Conservation (phyloP, 2,113 vertebrate species). For the Otis tarda region DNA sequence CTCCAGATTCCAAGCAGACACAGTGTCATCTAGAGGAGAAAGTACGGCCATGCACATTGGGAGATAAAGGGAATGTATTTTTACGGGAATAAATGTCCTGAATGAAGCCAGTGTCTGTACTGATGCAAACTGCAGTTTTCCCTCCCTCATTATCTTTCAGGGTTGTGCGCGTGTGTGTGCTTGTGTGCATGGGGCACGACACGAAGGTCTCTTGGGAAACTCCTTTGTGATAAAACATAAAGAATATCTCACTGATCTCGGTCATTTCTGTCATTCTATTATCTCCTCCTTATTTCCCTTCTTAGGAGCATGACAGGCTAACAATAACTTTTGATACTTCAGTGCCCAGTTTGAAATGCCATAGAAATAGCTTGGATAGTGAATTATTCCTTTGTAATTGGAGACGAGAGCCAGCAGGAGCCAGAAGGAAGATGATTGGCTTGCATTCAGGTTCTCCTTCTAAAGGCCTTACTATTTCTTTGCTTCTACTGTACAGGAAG, state of each 20-base stretch:
- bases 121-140: background rate
- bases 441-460: conserved; percentile 46
- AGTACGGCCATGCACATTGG: background rate
- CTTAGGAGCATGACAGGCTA: background rate
- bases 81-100: background rate
- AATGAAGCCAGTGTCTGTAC: background rate
- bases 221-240: conserved; percentile 39
- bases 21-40: conserved; percentile 70
- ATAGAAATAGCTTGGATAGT: conserved; percentile 34
- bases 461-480: conserved; percentile 44
- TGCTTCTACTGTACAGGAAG: conserved; percentile 51
- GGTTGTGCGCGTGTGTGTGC: background rate
- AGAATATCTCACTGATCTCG: conserved; percentile 16
- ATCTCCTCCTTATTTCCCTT: conserved; percentile 35
- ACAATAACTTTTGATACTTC: conserved; percentile 53
- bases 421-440: conserved; percentile 42
- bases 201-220: conserved; percentile 37
- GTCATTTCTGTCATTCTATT: conserved; percentile 39
- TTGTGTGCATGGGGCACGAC: background rate
- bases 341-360: conserved; percentile 44
- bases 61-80: background rate
- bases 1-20: conserved; percentile 41
- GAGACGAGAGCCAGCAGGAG: conserved; percentile 52
- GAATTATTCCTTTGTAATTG: conserved; percentile 64
- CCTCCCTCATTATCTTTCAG: background rate